Conservation (phyloP, 2,888 invertebrate species). For the Odontomyia ornata region DNA sequence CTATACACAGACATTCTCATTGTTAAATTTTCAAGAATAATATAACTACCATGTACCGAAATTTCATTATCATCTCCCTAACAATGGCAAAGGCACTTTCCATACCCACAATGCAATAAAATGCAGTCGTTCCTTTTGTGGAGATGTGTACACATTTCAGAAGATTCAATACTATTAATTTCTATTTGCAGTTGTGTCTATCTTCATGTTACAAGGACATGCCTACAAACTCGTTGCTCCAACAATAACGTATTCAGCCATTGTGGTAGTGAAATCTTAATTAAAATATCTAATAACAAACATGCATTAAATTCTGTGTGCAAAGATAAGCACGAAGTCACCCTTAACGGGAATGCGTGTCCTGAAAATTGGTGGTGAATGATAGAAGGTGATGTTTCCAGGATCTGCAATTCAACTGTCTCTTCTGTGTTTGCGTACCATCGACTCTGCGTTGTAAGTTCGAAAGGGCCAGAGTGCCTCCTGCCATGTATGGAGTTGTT, state of each 20-base stretch:
- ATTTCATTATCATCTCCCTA: neutral
- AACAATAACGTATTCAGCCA: constrained; percentile 11
- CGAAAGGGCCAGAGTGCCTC: no score
- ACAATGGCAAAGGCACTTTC: neutral
- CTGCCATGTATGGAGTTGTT: no score
- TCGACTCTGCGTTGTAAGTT: no score
- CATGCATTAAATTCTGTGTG: constrained; percentile 6
- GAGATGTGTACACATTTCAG: neutral
- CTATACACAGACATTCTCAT: no score
- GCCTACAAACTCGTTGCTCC: neutral
- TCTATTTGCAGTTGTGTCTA: constrained; percentile 3
- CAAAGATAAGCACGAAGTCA: neutral
- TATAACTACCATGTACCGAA: no score
- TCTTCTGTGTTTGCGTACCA: no score
- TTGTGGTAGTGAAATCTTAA: constrained; percentile 37
- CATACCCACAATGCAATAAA: neutral
- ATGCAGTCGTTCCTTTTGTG: neutral
- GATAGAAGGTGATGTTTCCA: no score
- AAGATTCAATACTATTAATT: constrained; percentile 23
- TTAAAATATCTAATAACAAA: constrained; percentile 36
- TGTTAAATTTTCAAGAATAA: no score
- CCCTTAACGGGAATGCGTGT: neutral
- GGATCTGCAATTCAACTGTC: no score
- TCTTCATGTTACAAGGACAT: neutral
- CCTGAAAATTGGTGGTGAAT: neutral